Evolutionary conservation across 2,888 invertebrate genomes (phyloP), one percentile per base, ranked within the genome.

Genomic region (Leptinotarsa juncta): DNA sequence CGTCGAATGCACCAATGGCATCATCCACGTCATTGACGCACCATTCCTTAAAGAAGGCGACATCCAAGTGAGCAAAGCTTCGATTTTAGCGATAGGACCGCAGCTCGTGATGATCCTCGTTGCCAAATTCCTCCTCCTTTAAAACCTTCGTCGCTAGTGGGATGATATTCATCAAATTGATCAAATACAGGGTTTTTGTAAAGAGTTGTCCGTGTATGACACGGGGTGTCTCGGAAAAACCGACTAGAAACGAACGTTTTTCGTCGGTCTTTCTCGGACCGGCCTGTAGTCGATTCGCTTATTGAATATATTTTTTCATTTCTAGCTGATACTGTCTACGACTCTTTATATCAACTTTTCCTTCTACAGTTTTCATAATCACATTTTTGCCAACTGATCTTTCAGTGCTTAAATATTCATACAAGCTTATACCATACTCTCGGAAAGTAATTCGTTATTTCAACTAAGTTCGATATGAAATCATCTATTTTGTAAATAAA

Each of bases 1-100:
- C 87, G 96, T 98, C 4, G 95, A 96, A 84, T 97, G 97, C 88
- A 97, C 96, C 87, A 98, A 98, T 86, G 98, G 98, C 70, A 94
- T 97, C 82, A 97, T 98, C 82, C 97, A 98, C 88, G 96, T 97
- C 78, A 96, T 98, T 85, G 97, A 97, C 86, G 91, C 91, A 81
- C 97, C 97, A 5, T 93, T 98, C 85, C 89, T 97, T 76, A 91
- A 92, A 84, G 95, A 95, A 83, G 93, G 93, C 83, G 97, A 97
- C 88, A 93, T 97, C 78, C 91, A 92, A 79, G 94, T 94, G 73
- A 93, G 92, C 73, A 88, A 87, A 50, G 86, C 87, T 42, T 65
- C 81, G 15, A 66, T 69, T 62, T 42, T 80, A 20, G 67, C 81
- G 81, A 73, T 88, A 49, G 84, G 85, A 70, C 86, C 88, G 32